phyloP scores from a whole-genome alignment of 2,113 vertebrate genomes.

The Varanus komodoensis region DNA sequence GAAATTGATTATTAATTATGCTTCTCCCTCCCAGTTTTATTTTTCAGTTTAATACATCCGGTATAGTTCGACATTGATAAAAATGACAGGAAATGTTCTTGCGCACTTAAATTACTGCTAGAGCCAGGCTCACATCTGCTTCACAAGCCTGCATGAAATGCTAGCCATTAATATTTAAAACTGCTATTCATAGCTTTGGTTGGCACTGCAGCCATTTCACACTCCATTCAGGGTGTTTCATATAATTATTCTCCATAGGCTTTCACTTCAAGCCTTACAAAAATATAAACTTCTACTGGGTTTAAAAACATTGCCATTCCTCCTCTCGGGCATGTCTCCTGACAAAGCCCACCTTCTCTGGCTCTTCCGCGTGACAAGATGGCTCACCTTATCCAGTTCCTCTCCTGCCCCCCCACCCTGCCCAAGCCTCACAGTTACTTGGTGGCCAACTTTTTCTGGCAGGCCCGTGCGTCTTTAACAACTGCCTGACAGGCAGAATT shows the following conservation, averaged over 20 bases:
- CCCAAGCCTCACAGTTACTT: background rate
- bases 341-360: background rate
- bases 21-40: slow-evolving; percentile 67
- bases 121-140: slow-evolving; percentile 78
- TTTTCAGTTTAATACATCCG: slow-evolving; percentile 78
- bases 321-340: slow-evolving; percentile 37
- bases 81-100: slow-evolving; percentile 82
- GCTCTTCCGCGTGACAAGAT: slow-evolving; percentile 4
- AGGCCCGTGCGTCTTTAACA: background rate
- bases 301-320: slow-evolving; percentile 61
- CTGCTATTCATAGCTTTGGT: slow-evolving; percentile 73
- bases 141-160: slow-evolving; percentile 72
- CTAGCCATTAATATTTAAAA: slow-evolving; percentile 81
- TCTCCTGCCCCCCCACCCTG: too few relatives aligned
- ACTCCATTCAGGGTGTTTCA: slow-evolving; percentile 73
- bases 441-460: slow-evolving; percentile 9
- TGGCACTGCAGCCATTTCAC: slow-evolving; percentile 76
- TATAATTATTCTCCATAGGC: slow-evolving; percentile 72
- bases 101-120: slow-evolving; percentile 77
- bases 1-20: slow-evolving; percentile 81
- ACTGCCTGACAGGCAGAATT: background rate
- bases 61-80: slow-evolving; percentile 79
- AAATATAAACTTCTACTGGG: slow-evolving; percentile 62
- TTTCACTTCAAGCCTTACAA: slow-evolving; percentile 56
- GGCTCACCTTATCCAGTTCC: background rate